Conservation (phyloP, 2,888 invertebrate genomes). For the Pheosia gnoma region DNA sequence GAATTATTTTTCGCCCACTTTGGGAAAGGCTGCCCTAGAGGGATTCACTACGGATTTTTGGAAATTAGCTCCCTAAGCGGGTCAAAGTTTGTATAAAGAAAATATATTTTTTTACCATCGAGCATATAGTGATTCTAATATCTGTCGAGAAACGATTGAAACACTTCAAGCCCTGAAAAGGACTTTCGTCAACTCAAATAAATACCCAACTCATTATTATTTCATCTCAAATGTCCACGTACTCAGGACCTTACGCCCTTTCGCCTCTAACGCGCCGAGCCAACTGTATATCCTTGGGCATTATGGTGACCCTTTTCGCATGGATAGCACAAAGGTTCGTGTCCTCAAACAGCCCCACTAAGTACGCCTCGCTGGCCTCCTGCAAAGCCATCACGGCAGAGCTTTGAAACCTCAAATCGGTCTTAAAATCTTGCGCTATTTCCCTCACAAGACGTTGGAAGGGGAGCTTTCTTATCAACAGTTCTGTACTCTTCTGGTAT, state of each 20-base stretch:
- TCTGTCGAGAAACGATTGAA: conserved; percentile 12
- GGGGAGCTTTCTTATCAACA: conserved; percentile 88
- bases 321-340: conserved; percentile 92
- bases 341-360: conserved; percentile 89
- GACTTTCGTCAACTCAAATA: background rate
- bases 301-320: conserved; percentile 76
- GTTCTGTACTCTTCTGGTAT: conserved; percentile 90
- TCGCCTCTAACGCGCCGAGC: conserved; percentile 70
- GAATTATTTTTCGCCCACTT: too few species aligned
- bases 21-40: too few species aligned
- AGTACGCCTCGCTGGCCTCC: conserved; percentile 84
- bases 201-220: background rate
- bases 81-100: too few species aligned
- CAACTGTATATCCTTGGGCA: conserved; percentile 72
- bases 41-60: too few species aligned
- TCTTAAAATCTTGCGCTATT: conserved; percentile 90
- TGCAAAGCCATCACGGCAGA: conserved; percentile 88
- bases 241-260: conserved; percentile 44
- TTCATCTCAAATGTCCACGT: background rate
- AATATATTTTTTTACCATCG: too few species aligned
- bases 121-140: background rate
- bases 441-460: conserved; percentile 89
- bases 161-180: conserved; percentile 14
- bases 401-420: conserved; percentile 88
- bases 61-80: too few species aligned